Base-by-base conservation (phyloP, 2,888 invertebrate species). In the Thymelicus sylvestris region DNA sequence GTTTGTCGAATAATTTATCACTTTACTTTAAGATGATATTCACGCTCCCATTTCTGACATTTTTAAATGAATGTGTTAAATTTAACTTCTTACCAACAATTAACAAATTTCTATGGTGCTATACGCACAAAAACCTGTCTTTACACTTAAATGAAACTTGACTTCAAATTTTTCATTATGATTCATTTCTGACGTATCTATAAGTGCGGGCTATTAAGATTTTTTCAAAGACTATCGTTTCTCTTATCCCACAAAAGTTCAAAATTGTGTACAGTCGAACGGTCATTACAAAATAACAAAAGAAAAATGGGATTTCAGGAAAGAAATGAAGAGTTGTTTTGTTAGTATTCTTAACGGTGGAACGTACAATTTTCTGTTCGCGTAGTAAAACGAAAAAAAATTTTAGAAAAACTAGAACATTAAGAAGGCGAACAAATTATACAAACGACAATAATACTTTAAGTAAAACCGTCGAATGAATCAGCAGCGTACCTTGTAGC, bases 21-120 rank as follows among this genome's bases (percentile, higher is more conserved):
- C 2, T 5, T 19, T 50, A 24, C n/a, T 15, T 7, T 50, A 39
- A 31, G 31, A 24, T 13, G 10, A 38, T 66, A 19, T 10, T 57
- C 44, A 57, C 57, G 66, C n/a, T 66, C 66, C 57, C 44, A 57
- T 55, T 55, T 24, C 24, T 24, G 19, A 41, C 24, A 66, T 38
- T 39, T 41, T 66, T 1, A 8, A 50, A 19, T 57, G 10, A 31
- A 31, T 57, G n/a, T 57, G 24, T 7, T 24, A 5, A 10, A 31
- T 57, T 31, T 13, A n/a, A 31, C 31, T 31, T 19, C 15, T 19
- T 52, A 1, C 0, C 7, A 52, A 52, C 50, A 52, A 19, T 52
- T 15, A 52, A 52, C 15, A 52, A 7, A 19, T 7, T 52, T 52
- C 15, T 52, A 1, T 52, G 7, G 50, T 52, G 50, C 50, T 52